Evolutionary conservation across 2,113 vertebrate species (phyloP), one percentile per base, ranked within the genome.

Genomic region (Ia io): DNA sequence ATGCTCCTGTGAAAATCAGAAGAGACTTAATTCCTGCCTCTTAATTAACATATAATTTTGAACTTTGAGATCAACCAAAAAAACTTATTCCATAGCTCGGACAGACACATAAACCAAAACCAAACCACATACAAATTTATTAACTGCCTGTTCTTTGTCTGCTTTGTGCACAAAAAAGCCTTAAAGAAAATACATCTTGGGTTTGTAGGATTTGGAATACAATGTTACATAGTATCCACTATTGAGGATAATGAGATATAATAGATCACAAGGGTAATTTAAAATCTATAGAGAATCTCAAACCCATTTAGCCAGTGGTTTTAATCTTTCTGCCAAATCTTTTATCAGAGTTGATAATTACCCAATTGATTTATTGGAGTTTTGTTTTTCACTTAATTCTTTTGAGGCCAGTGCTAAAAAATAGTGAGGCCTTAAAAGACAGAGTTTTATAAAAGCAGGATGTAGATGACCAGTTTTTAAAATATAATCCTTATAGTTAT

Each of bases 351-450:
- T 89, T 89, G 51, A 67, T 91, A 71, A 94, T 94, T 94, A 83
- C 86, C 16, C 78, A 49, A 95, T 93, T 94, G 56, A 87, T 56
- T 96, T 94, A 92, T 87, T 95, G 69, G 42, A 65, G 35, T 91
- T 92, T 97, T 87, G 74, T 79, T 96, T 96, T 95, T 93, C 13
- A 78, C 40, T 40, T 92, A 84, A 77, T 95, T 91, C 65, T 91
- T 94, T 87, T 35, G 84, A 49, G 22, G 9, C 78, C 16, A 93
- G 14, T 67, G 56, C 63, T 93, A 35, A 83, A 91, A 93, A 79
- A 69, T 16, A 56, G 56, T 1, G 5, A 47, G 37, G 9, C 42
- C 42, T 37, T 92, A 77, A n/a, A 47, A 92, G 69, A 80, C 9
- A 85, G 49, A 67, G 42, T 30, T 61, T 61, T 61, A 83, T 90